phyloP scores from a whole-genome alignment of 2,888 invertebrate species.

The Ellobium chinense region DNA sequence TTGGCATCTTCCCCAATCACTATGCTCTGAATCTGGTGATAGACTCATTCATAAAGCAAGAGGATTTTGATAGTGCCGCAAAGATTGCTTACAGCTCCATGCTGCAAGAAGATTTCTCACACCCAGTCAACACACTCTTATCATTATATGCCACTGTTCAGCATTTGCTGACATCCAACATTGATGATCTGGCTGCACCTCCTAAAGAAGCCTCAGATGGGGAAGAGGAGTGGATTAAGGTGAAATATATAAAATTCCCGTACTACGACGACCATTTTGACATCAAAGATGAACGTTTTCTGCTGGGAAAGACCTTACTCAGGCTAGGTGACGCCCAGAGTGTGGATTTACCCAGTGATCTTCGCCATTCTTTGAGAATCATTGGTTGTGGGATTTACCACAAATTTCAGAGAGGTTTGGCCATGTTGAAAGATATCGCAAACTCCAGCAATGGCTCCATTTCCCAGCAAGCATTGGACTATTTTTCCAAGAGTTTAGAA shows the following conservation, averaged over 20 bases:
- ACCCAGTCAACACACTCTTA: conserved; percentile 85
- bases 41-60: conserved; percentile 86
- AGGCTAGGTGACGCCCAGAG: conserved; percentile 61
- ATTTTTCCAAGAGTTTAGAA: conserved; percentile 54
- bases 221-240: conserved; percentile 82
- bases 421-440: conserved; percentile 59
- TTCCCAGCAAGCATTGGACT: conserved; percentile 58
- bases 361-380: conserved; percentile 79
- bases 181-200: conserved; percentile 51
- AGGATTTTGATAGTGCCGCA: conserved; percentile 86
- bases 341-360: conserved; percentile 29
- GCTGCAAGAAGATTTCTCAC: conserved; percentile 91
- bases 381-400: conserved; percentile 85
- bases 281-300: conserved; percentile 84
- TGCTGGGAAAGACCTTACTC: conserved; percentile 90
- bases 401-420: conserved; percentile 83
- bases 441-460: conserved; percentile 43
- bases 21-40: conserved; percentile 89
- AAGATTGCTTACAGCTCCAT: conserved; percentile 88
- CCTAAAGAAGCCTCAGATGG: conserved; percentile 48
- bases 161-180: conserved; percentile 78
- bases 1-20: conserved; percentile 92
- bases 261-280: conserved; percentile 95
- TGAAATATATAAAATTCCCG: conserved; percentile 89
- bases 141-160: conserved; percentile 88